Conservation (phyloP, 2,113 vertebrate species). For the Cinclus mexicanus region DNA sequence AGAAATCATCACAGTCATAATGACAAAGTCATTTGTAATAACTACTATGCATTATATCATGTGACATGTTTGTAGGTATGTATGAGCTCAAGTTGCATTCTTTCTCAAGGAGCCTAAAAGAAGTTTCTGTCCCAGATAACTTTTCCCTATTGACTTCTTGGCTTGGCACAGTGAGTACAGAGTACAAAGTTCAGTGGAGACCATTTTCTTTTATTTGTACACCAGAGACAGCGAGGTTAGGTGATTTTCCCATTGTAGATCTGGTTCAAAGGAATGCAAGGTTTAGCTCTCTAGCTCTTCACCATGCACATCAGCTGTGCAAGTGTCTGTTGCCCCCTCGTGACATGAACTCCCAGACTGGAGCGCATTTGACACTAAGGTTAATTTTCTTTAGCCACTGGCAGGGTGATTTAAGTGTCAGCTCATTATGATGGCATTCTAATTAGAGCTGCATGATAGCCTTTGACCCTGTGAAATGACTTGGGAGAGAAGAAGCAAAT, state of each 20-base stretch:
- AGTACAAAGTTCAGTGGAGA: not conserved
- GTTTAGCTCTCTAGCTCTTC: not conserved
- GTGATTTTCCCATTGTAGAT: not conserved
- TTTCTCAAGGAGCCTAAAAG: not conserved
- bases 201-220: not conserved
- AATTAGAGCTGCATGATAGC: constrained; percentile 55
- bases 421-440: constrained; percentile 61
- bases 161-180: not conserved
- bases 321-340: not conserved
- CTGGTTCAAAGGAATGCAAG: not conserved
- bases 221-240: not conserved
- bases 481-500: constrained; percentile 47
- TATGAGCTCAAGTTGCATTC: not conserved
- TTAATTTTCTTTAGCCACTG: constrained; percentile 66
- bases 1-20: not conserved
- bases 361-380: constrained; percentile 53
- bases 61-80: rapidly evolving
- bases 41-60: rapidly evolving
- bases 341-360: constrained; percentile 26
- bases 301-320: not conserved
- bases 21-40: not conserved
- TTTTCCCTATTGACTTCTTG: not conserved
- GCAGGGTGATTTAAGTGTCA: constrained; percentile 59
- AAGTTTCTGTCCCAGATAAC: not conserved
- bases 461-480: constrained; percentile 54